Conservation (phyloP, 2,797 vertebrate genomes). For the Acipenser oxyrinchus region DNA sequence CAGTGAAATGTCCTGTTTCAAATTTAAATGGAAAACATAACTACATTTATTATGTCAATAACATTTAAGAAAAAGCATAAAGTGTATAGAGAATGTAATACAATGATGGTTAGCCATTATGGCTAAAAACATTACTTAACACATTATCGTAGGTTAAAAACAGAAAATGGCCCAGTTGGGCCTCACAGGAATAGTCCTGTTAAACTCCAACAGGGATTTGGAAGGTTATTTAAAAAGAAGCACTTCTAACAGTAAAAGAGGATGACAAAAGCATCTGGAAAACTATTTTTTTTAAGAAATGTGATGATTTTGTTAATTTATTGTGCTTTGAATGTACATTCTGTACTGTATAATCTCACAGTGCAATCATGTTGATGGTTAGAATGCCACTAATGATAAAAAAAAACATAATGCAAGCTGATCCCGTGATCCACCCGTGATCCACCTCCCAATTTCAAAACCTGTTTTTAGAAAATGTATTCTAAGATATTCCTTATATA, state of each 20-base stretch:
- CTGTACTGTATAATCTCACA: too few relatives aligned
- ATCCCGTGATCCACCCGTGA: background rate
- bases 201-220: conserved; percentile 1
- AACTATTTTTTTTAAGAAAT: too few relatives aligned
- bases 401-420: too few relatives aligned
- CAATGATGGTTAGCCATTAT: background rate
- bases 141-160: conserved; percentile 7
- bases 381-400: too few relatives aligned
- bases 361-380: too few relatives aligned
- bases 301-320: too few relatives aligned
- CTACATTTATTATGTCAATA: too few relatives aligned
- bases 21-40: too few relatives aligned
- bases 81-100: background rate
- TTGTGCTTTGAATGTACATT: too few relatives aligned
- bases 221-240: conserved; percentile 6
- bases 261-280: too few relatives aligned
- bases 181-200: conserved; percentile 3
- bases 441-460: background rate
- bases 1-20: too few relatives aligned
- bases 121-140: conserved; percentile 10
- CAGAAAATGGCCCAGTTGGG: conserved; percentile 2
- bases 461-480: conserved; percentile 7
- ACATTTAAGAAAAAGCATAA: too few relatives aligned
- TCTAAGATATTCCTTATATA: conserved; percentile 8
- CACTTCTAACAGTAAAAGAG: background rate